These are phyloP conservation scores for Drosophila tropicalis DNA, from an alignment of 1,140 invertebrate genomes.

Conservation along the genomic window DNA sequence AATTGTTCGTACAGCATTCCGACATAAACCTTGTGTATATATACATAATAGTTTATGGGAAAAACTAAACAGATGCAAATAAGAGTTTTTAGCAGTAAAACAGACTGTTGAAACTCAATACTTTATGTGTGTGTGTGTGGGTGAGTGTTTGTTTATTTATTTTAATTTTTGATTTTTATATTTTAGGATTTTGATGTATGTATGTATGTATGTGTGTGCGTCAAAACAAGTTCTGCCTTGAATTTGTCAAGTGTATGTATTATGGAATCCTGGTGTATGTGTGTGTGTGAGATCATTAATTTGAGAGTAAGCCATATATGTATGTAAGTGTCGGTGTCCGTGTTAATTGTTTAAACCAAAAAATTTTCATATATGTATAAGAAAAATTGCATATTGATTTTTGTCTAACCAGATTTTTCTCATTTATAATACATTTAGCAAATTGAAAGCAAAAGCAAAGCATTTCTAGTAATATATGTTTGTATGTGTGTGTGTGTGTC, in stretches of 20 bases:
- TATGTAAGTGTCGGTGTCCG: background rate
- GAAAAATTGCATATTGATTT: background rate
- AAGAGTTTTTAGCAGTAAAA: conserved; percentile 17
- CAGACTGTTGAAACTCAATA: conserved; percentile 37
- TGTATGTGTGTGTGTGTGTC: conserved; percentile 23
- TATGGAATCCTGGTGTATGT: conserved; percentile 5
- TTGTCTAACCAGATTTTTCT: conserved; percentile 26
- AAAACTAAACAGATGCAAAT: conserved; percentile 19
- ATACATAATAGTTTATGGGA: background rate
- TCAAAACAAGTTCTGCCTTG: conserved; percentile 38
- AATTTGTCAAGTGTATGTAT: conserved; percentile 23
- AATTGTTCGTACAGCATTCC: background rate
- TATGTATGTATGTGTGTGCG: conserved; percentile 16
- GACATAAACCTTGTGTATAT: background rate
- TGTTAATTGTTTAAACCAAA: conserved; percentile 3
- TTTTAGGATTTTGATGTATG: conserved; percentile 1
- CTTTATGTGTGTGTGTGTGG: conserved; percentile 12
- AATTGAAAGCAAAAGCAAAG: conserved; percentile 61
- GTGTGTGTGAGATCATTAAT: conserved; percentile 34
- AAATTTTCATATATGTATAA: background rate
- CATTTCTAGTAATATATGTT: conserved; percentile 26
- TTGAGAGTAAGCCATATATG: conserved; percentile 15
- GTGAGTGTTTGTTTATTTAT: background rate
- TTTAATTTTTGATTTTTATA: background rate
- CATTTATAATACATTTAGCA: conserved; percentile 43